Percentiles rank a stretch among this genome's conserved stretches.
Evolutionary conservation across 2,113 vertebrate species (phyloP).

Genomic region (Indicator indicator): DNA sequence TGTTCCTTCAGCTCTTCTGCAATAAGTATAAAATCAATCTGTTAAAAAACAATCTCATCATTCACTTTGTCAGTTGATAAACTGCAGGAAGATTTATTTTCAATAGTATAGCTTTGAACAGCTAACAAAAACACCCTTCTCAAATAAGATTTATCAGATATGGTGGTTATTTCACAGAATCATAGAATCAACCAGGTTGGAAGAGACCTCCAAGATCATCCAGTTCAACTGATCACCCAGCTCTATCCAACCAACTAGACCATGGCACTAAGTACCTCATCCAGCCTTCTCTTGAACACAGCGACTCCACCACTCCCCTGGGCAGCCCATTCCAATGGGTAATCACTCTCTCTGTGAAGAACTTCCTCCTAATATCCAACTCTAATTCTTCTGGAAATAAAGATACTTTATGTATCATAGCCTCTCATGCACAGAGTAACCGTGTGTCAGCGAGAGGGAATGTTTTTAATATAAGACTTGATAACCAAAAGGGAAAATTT

Average conservation of each 20-base stretch:
- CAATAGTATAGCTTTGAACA: background rate
- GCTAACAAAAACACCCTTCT: background rate
- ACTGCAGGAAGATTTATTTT: background rate
- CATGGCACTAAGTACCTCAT: too few relatives aligned
- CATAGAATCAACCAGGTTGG: too few relatives aligned
- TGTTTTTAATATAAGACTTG: background rate
- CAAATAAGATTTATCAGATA: background rate
- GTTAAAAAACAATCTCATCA: slow-evolving; percentile 24
- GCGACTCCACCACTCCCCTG: too few relatives aligned
- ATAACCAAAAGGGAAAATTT: background rate
- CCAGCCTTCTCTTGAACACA: too few relatives aligned
- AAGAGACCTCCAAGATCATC: too few relatives aligned
- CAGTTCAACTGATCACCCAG: too few relatives aligned
- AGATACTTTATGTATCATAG: background rate
- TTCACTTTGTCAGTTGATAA: background rate
- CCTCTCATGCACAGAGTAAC: background rate
- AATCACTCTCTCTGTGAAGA: too few relatives aligned
- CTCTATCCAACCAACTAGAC: too few relatives aligned
- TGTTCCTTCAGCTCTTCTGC: slow-evolving; percentile 94
- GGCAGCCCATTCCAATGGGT: too few relatives aligned
- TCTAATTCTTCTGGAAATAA: background rate
- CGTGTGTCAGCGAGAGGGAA: background rate
- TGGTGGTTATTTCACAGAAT: background rate
- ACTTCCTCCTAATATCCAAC: too few relatives aligned
- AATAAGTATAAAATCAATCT: slow-evolving; percentile 58